Conservation (phyloP, 2,113 vertebrate species). For the Vulpes ferrilata region DNA sequence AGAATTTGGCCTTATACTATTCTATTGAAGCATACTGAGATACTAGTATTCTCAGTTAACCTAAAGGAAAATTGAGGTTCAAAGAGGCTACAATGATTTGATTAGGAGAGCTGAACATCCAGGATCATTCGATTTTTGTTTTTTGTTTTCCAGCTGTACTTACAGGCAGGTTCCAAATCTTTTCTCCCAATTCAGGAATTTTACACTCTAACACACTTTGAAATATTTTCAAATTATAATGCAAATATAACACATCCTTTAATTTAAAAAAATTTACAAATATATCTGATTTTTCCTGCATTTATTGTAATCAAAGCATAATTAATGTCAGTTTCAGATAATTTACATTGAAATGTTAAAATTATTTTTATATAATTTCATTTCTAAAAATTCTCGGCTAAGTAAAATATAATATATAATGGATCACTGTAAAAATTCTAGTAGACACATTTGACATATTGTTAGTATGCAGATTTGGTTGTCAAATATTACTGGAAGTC, state of each 20-base stretch:
- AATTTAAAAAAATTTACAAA: background rate
- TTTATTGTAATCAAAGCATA: background rate
- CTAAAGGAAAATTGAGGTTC: background rate
- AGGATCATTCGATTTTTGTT: background rate
- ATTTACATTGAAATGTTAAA: background rate
- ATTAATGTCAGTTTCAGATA: background rate
- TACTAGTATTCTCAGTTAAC: background rate
- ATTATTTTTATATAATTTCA: background rate
- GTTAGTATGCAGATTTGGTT: background rate
- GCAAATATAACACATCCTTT: background rate
- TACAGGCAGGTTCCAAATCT: background rate
- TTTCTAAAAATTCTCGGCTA: conserved; percentile 54
- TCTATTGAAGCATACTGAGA: background rate
- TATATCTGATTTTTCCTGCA: background rate
- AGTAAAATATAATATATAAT: background rate
- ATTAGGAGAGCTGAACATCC: background rate
- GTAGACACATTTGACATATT: conserved; percentile 45
- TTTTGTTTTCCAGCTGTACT: background rate
- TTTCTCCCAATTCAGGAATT: background rate
- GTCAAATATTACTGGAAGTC: conserved; percentile 54
- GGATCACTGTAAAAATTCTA: background rate
- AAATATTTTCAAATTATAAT: background rate
- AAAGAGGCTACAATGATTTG: background rate
- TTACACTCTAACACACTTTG: background rate
- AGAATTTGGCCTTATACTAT: background rate